Evolutionary conservation across 2,888 invertebrate species (phyloP).

Genomic region (Panopea generosa): DNA sequence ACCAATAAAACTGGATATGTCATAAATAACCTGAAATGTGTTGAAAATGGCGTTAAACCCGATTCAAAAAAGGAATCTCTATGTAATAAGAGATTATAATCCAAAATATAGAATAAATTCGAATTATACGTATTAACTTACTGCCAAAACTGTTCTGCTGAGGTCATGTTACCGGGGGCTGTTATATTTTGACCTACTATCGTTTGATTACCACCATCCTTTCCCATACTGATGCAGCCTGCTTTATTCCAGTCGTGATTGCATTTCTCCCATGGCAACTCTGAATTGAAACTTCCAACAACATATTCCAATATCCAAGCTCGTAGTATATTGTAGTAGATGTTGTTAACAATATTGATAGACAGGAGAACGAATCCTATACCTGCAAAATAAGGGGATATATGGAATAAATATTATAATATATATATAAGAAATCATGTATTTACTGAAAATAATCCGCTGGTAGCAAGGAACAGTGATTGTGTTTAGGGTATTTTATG

Average conservation of each 20-base stretch:
- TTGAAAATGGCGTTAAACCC: too few relatives aligned
- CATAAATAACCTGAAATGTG: too few relatives aligned
- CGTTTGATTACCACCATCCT: not conserved
- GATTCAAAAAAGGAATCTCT: too few relatives aligned
- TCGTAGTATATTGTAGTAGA: conserved; percentile 98
- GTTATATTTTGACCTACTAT: not conserved
- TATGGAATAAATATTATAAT: not conserved
- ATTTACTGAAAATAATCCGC: too few relatives aligned
- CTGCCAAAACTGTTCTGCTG: conserved; percentile 72
- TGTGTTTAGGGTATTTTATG: too few relatives aligned
- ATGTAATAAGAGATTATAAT: too few relatives aligned
- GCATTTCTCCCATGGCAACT: conserved; percentile 94
- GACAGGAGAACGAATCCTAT: conserved; percentile 86
- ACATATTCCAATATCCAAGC: conserved; percentile 98
- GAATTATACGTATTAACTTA: conserved; percentile 27
- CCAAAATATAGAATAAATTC: too few relatives aligned
- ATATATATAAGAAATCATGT: not conserved
- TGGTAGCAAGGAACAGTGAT: too few relatives aligned
- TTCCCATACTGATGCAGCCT: conserved; percentile 78
- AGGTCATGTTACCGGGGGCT: conserved; percentile 35
- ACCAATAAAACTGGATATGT: too few relatives aligned
- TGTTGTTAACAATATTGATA: conserved; percentile 95
- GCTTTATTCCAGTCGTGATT: conserved; percentile 86
- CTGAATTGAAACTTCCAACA: conserved; percentile 94
- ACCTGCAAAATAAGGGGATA: conserved; percentile 80